A percentile compares a stretch with the other conserved stretches of the same genome.
phyloP scores from a whole-genome alignment of 2,888 invertebrate genomes.

The Mythimna loreyi region DNA sequence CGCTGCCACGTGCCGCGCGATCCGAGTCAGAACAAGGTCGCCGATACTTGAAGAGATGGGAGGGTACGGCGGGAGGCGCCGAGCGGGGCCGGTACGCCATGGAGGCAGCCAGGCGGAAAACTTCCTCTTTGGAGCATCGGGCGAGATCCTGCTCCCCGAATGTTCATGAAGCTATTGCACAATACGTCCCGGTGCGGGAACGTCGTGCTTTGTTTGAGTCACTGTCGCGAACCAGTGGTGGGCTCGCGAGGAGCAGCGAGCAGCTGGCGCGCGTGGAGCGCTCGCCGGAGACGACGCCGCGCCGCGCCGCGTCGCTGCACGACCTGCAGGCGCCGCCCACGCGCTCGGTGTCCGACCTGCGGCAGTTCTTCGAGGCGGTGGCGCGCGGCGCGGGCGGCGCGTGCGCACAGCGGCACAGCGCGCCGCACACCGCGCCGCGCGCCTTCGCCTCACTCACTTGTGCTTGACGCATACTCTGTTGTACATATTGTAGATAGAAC shows the following conservation, averaged over 20 bases:
- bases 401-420: slow-evolving; percentile 80
- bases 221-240: slow-evolving; percentile 91
- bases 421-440: slow-evolving; percentile 81
- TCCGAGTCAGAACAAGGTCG: slow-evolving; percentile 85
- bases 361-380: slow-evolving; percentile 93
- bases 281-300: slow-evolving; percentile 81
- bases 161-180: slow-evolving; percentile 87
- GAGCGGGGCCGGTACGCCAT: slow-evolving; percentile 83
- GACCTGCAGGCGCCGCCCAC: slow-evolving; percentile 91
- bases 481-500: slow-evolving; percentile 86
- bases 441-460: slow-evolving; percentile 85
- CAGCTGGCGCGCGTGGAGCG: slow-evolving; percentile 80
- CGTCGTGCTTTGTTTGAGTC: slow-evolving; percentile 93
- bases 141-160: slow-evolving; percentile 88
- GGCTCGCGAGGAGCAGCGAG: slow-evolving; percentile 92
- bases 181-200: slow-evolving; percentile 93
- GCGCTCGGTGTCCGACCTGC: slow-evolving; percentile 92
- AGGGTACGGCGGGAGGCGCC: slow-evolving; percentile 83
- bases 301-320: slow-evolving; percentile 93
- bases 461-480: slow-evolving; percentile 76
- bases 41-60: slow-evolving; percentile 87
- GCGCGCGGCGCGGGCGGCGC: slow-evolving; percentile 82
- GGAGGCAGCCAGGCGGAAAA: slow-evolving; percentile 86
- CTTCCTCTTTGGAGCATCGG: slow-evolving; percentile 83
- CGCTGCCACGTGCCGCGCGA: slow-evolving; percentile 85